Evolutionary conservation across 2,797 vertebrate genomes (phyloP).

Genomic region (Enteromius paludinosus): DNA sequence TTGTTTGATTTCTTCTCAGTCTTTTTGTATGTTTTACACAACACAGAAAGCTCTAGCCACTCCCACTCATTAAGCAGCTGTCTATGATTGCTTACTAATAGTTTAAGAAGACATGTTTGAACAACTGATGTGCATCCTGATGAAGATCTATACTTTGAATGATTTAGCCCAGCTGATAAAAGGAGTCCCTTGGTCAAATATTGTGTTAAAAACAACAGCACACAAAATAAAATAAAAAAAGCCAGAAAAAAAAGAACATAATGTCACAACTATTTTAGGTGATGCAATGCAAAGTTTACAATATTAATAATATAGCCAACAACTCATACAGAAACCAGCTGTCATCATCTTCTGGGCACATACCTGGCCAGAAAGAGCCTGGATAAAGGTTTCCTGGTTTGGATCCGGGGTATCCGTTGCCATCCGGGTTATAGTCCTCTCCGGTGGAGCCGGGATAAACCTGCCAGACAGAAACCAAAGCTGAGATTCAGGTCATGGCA

Average conservation of each 20-base stretch:
- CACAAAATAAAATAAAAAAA: too few species aligned
- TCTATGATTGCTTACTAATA: too few species aligned
- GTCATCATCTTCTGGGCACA: conserved; percentile 28
- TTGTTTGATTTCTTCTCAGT: too few species aligned
- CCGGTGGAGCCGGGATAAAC: conserved; percentile 81
- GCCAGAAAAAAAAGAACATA: too few species aligned
- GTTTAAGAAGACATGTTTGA: too few species aligned
- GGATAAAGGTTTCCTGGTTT: conserved; percentile 90
- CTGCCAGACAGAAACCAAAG: conserved; percentile 55
- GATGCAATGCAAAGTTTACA: neutral
- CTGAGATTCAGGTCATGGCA: conserved; percentile 1
- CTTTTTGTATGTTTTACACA: too few species aligned
- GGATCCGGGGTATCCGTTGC: conserved; percentile 80
- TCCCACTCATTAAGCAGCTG: too few species aligned
- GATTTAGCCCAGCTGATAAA: neutral
- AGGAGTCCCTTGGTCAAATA: neutral
- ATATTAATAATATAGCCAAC: neutral
- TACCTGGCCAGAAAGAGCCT: conserved; percentile 91
- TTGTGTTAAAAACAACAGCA: too few species aligned
- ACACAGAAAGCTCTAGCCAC: too few species aligned
- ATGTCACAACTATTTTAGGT: too few species aligned
- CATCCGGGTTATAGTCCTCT: conserved; percentile 89
- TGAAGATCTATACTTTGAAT: neutral
- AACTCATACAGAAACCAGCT: neutral
- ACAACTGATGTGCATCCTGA: too few species aligned